These are phyloP conservation scores for Isichthys henryi DNA, from an alignment of 2,113 vertebrate species.

Conservation along the genomic window DNA sequence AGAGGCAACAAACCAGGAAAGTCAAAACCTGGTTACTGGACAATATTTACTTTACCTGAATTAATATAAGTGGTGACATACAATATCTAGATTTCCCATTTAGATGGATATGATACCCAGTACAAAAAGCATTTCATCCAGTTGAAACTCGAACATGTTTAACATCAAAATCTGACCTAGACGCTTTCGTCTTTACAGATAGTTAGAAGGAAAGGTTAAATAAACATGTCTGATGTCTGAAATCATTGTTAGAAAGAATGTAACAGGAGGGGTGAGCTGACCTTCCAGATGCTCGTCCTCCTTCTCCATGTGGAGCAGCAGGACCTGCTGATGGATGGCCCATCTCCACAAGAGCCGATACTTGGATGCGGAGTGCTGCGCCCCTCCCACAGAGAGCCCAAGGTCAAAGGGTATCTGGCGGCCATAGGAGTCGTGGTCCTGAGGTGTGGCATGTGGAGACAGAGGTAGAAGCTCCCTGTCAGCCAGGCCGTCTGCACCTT, in stretches of 20 bases:
- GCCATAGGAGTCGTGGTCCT: conserved; percentile 56
- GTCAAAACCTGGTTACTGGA: not conserved
- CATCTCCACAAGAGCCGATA: conserved; percentile 85
- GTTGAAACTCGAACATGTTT: not conserved
- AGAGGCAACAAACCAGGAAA: not conserved
- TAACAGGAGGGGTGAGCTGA: not conserved
- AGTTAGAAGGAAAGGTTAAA: not conserved
- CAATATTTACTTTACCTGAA: not conserved
- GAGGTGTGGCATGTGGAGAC: conserved; percentile 68
- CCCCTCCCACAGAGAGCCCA: conserved; percentile 48
- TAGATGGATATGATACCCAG: not conserved
- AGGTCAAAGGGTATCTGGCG: conserved; percentile 56
- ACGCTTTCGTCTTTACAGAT: not conserved
- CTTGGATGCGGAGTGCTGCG: conserved; percentile 66
- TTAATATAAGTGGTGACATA: not conserved
- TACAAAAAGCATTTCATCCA: not conserved
- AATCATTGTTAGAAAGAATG: not conserved
- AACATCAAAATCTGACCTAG: not conserved
- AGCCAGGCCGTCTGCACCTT: conserved; percentile 64
- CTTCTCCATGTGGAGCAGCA: conserved; percentile 93
- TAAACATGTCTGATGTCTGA: not conserved
- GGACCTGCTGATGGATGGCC: conserved; percentile 91
- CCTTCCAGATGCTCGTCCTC: conserved; percentile 96
- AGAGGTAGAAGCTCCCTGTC: conserved; percentile 78
- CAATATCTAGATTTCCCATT: not conserved